phyloP scores from a whole-genome alignment of 53 echinoderm and acorn worm genomes.

The Crossaster papposus region DNA sequence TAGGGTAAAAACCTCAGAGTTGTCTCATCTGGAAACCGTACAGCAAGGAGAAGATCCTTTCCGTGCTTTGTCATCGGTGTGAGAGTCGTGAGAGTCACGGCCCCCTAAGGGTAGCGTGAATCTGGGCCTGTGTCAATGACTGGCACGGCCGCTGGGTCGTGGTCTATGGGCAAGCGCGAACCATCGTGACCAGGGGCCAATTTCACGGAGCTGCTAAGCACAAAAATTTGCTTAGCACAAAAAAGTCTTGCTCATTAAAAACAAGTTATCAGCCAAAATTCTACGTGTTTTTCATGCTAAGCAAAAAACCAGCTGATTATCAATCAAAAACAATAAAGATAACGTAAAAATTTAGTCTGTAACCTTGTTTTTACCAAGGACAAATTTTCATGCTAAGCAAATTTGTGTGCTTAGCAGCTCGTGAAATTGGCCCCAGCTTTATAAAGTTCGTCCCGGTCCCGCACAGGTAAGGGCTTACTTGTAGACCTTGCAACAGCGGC shows the following conservation, averaged over 20 bases:
- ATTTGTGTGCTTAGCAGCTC: too few species aligned
- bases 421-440: too few species aligned
- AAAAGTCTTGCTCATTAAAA: too few species aligned
- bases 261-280: too few species aligned
- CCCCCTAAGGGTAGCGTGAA: slow-evolving; percentile 52
- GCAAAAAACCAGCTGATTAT: too few species aligned
- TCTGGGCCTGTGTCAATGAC: neutral
- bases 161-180: slow-evolving; percentile 35
- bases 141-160: slow-evolving; percentile 20
- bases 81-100: slow-evolving; percentile 9
- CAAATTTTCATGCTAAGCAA: too few species aligned
- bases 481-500: neutral
- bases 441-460: neutral
- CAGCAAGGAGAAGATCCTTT: neutral
- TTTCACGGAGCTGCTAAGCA: too few species aligned
- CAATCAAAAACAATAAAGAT: too few species aligned
- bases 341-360: too few species aligned
- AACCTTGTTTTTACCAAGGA: too few species aligned
- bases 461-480: neutral
- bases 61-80: neutral
- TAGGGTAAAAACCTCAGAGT: slow-evolving; percentile 3
- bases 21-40: neutral
- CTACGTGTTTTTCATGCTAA: too few species aligned
- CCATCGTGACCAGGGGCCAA: neutral
- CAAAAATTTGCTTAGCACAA: too few species aligned